Evolutionary conservation across 2,113 vertebrate genomes (phyloP), one percentile per base, ranked within the genome.

Genomic region (Oxygymnocypris stewartii): DNA sequence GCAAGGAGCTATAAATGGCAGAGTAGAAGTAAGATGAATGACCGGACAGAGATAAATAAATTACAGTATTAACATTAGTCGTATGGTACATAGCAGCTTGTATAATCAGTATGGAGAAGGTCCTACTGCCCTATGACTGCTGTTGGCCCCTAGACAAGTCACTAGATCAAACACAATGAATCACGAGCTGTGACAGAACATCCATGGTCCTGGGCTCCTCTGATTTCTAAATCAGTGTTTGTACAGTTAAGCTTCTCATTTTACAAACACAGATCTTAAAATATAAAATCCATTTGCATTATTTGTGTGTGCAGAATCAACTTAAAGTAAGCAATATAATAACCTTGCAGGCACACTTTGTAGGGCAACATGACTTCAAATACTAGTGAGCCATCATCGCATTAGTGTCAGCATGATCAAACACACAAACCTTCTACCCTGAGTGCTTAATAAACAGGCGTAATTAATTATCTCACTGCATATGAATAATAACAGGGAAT

Each of bases 381-480:
- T 57, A 40, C 82, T 28, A 84, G 23, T 84, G 59, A 74, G 77
- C 63, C 63, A 71, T 57, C 63, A 59, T 74, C 28, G 12, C 42
- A 71, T 71, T 83, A 83, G 65, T 71, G 65, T 51, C 65, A 71
- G 65, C 42, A 37, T 69, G 65, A 83, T 83, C 81, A 83, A 51
- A 71, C 28, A 71, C 63, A 37, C 25, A 83, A 73, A 83, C 28
- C 31, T 47, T 54, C 11, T 54, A 40, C 31, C 42, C 65, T 85
- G 23, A 82, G 65, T 67, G 28, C 71, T 75, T 54, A 18, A 47
- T 73, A 61, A 42, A 71, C 74, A 89, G 79, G n/a, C 75, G 40
- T 84, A 81, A 86, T 81, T 87, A 84, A 76, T 67, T 75, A 69
- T 51, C 75, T 82, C 67, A 82, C 77, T 61, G 42, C 75, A 42